Base-by-base conservation (phyloP, 2,797 vertebrate genomes). In the Falco rusticolus region DNA sequence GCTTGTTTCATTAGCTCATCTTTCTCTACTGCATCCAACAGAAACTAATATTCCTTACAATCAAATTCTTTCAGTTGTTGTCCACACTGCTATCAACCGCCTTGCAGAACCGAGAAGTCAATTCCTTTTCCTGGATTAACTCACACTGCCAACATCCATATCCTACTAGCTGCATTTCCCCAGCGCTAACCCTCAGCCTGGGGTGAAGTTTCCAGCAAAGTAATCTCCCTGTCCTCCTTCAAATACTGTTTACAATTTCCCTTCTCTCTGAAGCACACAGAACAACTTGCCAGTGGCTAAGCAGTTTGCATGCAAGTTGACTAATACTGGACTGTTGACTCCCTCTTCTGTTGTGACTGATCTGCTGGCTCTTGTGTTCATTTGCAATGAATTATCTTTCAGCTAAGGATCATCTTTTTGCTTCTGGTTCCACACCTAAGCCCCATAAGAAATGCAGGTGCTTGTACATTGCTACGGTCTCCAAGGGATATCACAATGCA, bases 281-380 rank as follows among this genome's bases (percentile, higher is more conserved):
- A 83, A 50, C 31, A 65, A 75, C 68, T 31, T 75, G 16, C 11
- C 16, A 54, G 20, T 29, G 22, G 17, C 78, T 69, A 61, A 90
- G 69, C 28, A 57, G 28, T 10, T 77, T 50, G 33, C 31, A 39
- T 8, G 14, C 34, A 85, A 85, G 25, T 26, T 11, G 63, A 68
- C 31, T 90, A 83, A 90, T 37, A 64, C 0, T 57, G 64, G 22
- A 17, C 24, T 13, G 9, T n/a, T 93, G 74, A 92, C 88, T 91
- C 88, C 91, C 87, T 90, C 86, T 95, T 69, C 83, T 84, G 75
- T 84, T 86, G 26, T 76, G 22, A 48, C 39, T 92, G 7, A 8
- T 33, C 60, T 77, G 12, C 37, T 70, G 63, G 24, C 31, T 64
- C 37, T 57, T 45, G 53, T 0, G 5, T 21, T 53, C 85, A 53